Evolutionary conservation across 2,113 vertebrate genomes (phyloP).

Genomic region (Pedetes capensis): DNA sequence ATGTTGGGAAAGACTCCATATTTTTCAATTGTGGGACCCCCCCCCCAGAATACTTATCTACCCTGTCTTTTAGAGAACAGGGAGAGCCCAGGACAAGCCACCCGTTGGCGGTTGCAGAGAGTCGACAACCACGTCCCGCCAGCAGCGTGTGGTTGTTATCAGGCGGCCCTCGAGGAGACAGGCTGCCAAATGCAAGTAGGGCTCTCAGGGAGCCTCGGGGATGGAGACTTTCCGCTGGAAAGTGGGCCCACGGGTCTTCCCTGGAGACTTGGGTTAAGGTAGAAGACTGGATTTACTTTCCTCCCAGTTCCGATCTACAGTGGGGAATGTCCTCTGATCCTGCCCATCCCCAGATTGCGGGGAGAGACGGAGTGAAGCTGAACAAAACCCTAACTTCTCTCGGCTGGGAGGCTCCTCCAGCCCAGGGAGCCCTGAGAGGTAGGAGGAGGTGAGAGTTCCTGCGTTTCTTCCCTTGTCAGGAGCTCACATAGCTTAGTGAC

Average conservation of each 20-base stretch:
- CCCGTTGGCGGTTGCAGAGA: not conserved
- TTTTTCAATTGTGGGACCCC: not conserved
- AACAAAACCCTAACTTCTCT: not conserved
- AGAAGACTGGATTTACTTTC: not conserved
- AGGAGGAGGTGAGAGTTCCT: not conserved
- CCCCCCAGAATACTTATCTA: not conserved
- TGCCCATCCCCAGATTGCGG: fast-evolving
- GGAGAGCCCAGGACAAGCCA: fast-evolving
- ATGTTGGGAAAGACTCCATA: not conserved
- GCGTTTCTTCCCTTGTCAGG: not conserved
- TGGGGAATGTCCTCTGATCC: not conserved
- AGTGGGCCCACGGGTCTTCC: not conserved
- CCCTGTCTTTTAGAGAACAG: not conserved
- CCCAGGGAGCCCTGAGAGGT: fast-evolving
- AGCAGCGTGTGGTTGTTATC: fast-evolving
- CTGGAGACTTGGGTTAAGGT: not conserved
- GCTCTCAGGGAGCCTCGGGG: not conserved
- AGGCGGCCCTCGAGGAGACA: fast-evolving
- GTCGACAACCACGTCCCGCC: fast-evolving
- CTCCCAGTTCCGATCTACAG: not conserved
- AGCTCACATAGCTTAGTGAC: not conserved
- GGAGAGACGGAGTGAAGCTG: too few relatives aligned
- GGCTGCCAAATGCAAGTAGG: too few relatives aligned
- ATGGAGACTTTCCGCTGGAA: not conserved
- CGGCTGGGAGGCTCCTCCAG: not conserved